Percentiles rank a stretch among this genome's conserved stretches.
Evolutionary conservation across 2,888 invertebrate species (phyloP).

Genomic region (Leptinotarsa juncta): DNA sequence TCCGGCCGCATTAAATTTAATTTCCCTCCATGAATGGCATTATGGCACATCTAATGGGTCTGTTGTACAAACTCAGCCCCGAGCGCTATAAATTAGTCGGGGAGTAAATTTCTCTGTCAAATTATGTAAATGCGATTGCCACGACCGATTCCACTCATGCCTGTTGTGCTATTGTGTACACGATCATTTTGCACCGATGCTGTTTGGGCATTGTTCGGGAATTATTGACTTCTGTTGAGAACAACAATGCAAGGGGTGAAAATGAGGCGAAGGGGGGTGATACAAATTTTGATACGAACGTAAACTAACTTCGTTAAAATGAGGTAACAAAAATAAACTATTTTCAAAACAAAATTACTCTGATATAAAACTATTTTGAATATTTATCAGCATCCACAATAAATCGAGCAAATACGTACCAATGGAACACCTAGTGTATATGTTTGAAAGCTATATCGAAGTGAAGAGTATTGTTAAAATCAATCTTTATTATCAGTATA

Average conservation of each 20-base stretch:
- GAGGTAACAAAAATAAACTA: too few relatives aligned
- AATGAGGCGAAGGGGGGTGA: too few relatives aligned
- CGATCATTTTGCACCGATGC: slow-evolving; percentile 35
- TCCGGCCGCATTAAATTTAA: slow-evolving; percentile 55
- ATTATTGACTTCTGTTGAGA: too few relatives aligned
- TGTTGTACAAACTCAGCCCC: slow-evolving; percentile 63
- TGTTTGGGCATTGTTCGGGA: slow-evolving; percentile 18
- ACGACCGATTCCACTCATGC: slow-evolving; percentile 45
- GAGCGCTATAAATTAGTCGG: slow-evolving; percentile 64
- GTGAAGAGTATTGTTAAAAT: neutral
- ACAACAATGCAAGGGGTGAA: too few relatives aligned
- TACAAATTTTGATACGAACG: too few relatives aligned
- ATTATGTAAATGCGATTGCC: slow-evolving; percentile 65
- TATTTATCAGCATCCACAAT: too few relatives aligned
- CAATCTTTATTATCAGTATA: slow-evolving; percentile 23
- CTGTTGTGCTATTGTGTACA: slow-evolving; percentile 34
- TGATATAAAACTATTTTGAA: too few relatives aligned
- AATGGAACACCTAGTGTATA: neutral
- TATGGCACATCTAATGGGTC: slow-evolving; percentile 60
- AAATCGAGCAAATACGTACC: too few relatives aligned
- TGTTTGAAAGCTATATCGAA: neutral
- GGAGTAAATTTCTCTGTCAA: slow-evolving; percentile 66
- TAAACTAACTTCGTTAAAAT: too few relatives aligned
- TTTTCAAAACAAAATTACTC: too few relatives aligned
- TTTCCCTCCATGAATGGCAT: slow-evolving; percentile 59